phyloP scores from a whole-genome alignment of 2,888 invertebrate genomes.

The Catocala fraxini region DNA sequence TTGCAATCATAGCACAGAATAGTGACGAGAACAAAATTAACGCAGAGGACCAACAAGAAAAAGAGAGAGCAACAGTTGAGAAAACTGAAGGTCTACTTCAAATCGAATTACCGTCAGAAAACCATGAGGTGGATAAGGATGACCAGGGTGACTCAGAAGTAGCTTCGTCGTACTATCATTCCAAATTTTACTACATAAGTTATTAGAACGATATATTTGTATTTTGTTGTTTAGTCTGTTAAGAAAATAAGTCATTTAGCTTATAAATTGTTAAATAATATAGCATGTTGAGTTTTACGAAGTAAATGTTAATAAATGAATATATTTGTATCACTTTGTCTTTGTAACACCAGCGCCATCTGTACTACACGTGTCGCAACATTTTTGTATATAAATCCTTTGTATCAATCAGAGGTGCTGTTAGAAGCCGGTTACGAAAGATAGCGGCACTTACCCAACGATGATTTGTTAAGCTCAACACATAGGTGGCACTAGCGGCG shows the following conservation, averaged over 20 bases:
- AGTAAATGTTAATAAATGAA: slow-evolving; percentile 36
- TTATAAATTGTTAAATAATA: slow-evolving; percentile 28
- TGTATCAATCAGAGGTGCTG: slow-evolving; percentile 2
- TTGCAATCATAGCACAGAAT: slow-evolving; percentile 52
- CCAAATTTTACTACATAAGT: slow-evolving; percentile 72
- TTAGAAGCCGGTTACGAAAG: slow-evolving; percentile 14
- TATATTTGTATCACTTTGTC: slow-evolving; percentile 13
- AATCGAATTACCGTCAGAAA: slow-evolving; percentile 36
- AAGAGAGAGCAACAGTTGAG: too few species aligned
- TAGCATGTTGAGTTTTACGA: slow-evolving; percentile 24
- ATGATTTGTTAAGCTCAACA: neutral
- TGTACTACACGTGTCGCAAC: slow-evolving; percentile 9
- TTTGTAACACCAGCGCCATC: slow-evolving; percentile 45
- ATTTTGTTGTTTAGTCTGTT: slow-evolving; percentile 37
- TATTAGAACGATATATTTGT: slow-evolving; percentile 44
- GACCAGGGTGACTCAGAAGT: slow-evolving; percentile 71
- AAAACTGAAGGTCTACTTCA: slow-evolving; percentile 37
- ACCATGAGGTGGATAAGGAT: slow-evolving; percentile 47
- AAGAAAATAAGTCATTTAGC: slow-evolving; percentile 44
- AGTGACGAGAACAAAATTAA: slow-evolving; percentile 25
- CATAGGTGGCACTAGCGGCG: slow-evolving; percentile 27
- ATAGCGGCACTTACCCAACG: slow-evolving; percentile 33
- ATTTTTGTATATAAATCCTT: slow-evolving; percentile 1
- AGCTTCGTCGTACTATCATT: slow-evolving; percentile 79
- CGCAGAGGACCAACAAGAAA: slow-evolving; percentile 41